Base-by-base conservation (phyloP, 1,140 invertebrate species). In the Metaphire vulgaris region DNA sequence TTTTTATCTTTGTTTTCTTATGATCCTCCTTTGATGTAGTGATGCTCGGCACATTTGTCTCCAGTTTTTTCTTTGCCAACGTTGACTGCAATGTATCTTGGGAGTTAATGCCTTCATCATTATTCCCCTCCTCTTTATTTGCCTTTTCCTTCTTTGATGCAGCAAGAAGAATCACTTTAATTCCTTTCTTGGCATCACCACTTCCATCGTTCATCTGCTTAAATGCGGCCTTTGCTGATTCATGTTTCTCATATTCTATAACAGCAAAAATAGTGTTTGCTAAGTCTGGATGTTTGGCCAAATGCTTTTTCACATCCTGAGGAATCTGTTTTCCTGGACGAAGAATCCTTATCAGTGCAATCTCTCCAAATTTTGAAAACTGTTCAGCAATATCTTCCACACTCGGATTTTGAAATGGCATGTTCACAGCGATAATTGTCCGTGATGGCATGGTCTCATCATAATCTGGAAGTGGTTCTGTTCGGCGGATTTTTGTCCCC, bases 361-460 rank as follows among this genome's bases (percentile, higher is more conserved):
- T 94, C 83, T 95, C 93, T 1, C 94, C 94, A 83, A 92, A 95
- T 68, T 89, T 89, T 1, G 91, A 90, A 86, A 96, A 96, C 69
- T 96, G 84, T 84, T 95, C 92, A 1, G 93, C 93, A 0, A 96
- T 92, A 80, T 90, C 91, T 85, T 96, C 94, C 14, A 96, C 92
- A 2, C 91, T 90, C 0, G 94, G 89, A 79, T 91, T 92, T 64
- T 95, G 92, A 26, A 93, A 87, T 0, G 93, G 93, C 81, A 96
- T 89, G 82, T 91, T 90, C 1, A 93, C 91, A 1, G 92, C 93
- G n/a, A 96, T 90, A 21, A 96, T 91, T 0, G 93, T 96, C 80
- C 94, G 89, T 0, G 94, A 95, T n/a, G 87, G 86, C 14, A 93
- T 92, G 0, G 94, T 95, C 85, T 97, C 94, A 83, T 96, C 94